Conservation (phyloP, 92 coral and sea anemone genomes). For the Heliopora coerulea region DNA sequence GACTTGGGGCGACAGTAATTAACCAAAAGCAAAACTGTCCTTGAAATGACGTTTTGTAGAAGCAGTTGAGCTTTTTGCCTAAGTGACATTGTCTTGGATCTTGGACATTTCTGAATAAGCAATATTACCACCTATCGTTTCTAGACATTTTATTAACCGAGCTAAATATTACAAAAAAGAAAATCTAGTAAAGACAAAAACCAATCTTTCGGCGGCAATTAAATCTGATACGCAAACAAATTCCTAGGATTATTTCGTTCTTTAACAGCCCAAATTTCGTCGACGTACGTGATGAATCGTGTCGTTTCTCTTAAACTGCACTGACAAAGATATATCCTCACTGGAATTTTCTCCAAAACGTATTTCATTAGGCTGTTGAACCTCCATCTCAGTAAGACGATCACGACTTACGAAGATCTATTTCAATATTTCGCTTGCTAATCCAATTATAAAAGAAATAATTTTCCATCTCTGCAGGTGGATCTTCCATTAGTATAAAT, state of each 20-base stretch:
- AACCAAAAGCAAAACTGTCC: too few species aligned
- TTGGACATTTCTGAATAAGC: too few species aligned
- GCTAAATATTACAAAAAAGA: too few species aligned
- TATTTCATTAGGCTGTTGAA: neutral
- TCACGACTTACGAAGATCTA: neutral
- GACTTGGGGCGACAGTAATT: too few species aligned
- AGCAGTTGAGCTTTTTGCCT: too few species aligned
- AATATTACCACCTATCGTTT: too few species aligned
- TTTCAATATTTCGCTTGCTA: constrained; percentile 9
- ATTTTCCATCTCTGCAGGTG: constrained; percentile 27
- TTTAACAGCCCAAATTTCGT: neutral
- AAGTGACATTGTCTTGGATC: too few species aligned
- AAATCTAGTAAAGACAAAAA: neutral
- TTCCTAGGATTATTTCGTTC: neutral
- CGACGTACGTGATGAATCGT: neutral
- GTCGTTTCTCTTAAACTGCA: neutral
- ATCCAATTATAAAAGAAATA: constrained; percentile 25
- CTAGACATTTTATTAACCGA: too few species aligned
- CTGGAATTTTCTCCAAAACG: neutral
- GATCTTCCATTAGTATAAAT: constrained; percentile 23
- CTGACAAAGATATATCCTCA: neutral
- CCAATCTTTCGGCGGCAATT: neutral
- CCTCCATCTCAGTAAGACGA: too few species aligned
- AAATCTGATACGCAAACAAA: neutral
- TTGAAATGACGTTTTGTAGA: too few species aligned